These are phyloP conservation scores for Tragelaphus imberbis DNA, from an alignment of 2,113 vertebrate species.

Conservation along the genomic window DNA sequence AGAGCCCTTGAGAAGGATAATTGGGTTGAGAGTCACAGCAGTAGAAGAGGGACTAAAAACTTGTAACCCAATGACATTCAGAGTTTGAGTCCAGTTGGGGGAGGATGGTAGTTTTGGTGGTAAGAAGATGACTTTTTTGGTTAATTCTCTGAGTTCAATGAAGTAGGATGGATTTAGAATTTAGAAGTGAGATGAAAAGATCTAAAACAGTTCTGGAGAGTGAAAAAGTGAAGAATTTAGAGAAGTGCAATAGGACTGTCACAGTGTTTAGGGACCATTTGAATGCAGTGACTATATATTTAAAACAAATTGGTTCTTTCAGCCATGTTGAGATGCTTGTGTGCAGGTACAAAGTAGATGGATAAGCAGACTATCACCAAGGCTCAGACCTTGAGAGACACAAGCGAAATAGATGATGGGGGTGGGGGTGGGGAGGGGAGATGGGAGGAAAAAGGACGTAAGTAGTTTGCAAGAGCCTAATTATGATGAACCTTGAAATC, in stretches of 20 bases:
- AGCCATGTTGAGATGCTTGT: background rate
- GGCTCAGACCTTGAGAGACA: background rate
- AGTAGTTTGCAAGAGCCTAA: background rate
- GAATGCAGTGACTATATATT: background rate
- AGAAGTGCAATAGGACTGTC: background rate
- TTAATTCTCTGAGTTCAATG: background rate
- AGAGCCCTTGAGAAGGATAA: background rate
- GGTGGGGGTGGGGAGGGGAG: fast-evolving
- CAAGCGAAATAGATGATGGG: fast-evolving
- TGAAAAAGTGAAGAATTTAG: background rate
- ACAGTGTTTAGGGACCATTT: background rate
- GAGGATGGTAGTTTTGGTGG: background rate
- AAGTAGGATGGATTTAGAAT: background rate
- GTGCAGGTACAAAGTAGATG: background rate
- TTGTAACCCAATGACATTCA: background rate
- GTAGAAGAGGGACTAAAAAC: background rate
- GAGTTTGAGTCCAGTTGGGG: background rate
- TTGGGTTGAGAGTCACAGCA: background rate
- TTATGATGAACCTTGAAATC: background rate
- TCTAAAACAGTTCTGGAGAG: background rate
- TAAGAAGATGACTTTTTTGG: background rate
- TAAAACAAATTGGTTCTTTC: background rate
- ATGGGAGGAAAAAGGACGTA: background rate
- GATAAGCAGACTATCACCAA: background rate
- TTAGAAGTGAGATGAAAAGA: background rate